Evolutionary conservation across 2,888 invertebrate species (phyloP).

Genomic region (Chromoteleia sp.): DNA sequence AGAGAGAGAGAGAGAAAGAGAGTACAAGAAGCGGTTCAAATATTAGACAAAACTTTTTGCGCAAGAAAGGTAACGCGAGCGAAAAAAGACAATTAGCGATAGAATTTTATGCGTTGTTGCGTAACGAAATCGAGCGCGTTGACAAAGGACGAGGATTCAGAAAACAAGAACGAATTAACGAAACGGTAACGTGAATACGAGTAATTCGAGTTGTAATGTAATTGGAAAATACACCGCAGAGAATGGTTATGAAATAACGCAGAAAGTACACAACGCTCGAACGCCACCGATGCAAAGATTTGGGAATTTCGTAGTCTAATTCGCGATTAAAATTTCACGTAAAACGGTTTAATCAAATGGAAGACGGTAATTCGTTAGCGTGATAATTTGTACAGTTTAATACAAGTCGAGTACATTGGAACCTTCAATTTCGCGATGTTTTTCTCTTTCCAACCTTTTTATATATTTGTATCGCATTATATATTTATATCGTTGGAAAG

Average conservation of each 20-base stretch:
- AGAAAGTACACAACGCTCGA: background rate
- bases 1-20: background rate
- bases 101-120: background rate
- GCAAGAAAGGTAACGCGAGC: too few relatives aligned
- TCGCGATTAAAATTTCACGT: too few relatives aligned
- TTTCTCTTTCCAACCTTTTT: too few relatives aligned
- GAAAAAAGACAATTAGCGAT: background rate
- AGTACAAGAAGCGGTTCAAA: background rate
- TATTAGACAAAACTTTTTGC: too few relatives aligned
- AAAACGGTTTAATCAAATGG: too few relatives aligned
- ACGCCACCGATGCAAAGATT: background rate
- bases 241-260: conserved; percentile 7
- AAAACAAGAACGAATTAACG: conserved; percentile 22
- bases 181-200: conserved; percentile 5
- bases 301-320: background rate
- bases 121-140: background rate
- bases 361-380: too few relatives aligned
- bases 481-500: too few relatives aligned
- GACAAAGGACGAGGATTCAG: conserved; percentile 5
- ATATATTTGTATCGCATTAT: too few relatives aligned
- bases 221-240: conserved; percentile 15
- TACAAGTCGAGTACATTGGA: too few relatives aligned
- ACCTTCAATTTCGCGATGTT: too few relatives aligned
- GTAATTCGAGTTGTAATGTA: conserved; percentile 4
- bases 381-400: too few relatives aligned